phyloP scores from a whole-genome alignment of 2,113 vertebrate species.

The Scomber scombrus region DNA sequence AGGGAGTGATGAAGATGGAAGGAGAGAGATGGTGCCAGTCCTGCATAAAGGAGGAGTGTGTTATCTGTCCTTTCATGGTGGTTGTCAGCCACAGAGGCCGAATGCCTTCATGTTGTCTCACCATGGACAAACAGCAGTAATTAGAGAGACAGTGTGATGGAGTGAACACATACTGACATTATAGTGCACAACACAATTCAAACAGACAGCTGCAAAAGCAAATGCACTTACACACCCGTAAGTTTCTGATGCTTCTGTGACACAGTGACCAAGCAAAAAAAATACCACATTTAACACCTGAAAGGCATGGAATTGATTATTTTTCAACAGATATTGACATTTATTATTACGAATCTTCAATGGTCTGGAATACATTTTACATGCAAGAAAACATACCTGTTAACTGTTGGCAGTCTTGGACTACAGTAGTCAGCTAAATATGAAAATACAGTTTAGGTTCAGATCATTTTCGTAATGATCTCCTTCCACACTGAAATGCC shows the following conservation, averaged over 20 bases:
- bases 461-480: too few relatives aligned
- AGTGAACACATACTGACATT: slow-evolving; percentile 10
- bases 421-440: too few relatives aligned
- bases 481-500: too few relatives aligned
- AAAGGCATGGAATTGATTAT: neutral
- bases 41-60: slow-evolving; percentile 50
- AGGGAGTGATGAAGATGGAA: slow-evolving; percentile 76
- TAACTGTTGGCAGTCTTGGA: too few relatives aligned
- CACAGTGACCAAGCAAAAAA: neutral
- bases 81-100: slow-evolving; percentile 58
- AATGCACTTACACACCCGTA: neutral
- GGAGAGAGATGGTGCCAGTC: slow-evolving; percentile 58
- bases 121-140: slow-evolving; percentile 92
- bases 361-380: neutral
- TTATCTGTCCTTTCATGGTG: slow-evolving; percentile 62
- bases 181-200: slow-evolving; percentile 29
- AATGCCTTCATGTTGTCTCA: slow-evolving; percentile 88
- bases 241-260: neutral
- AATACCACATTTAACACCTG: neutral
- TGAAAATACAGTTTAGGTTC: too few relatives aligned
- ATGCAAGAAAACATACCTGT: neutral
- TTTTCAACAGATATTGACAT: too few relatives aligned
- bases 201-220: slow-evolving; percentile 10
- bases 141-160: slow-evolving; percentile 71
- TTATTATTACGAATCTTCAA: too few relatives aligned